Evolutionary conservation across 1,140 invertebrate species (phyloP).

Genomic region (Dinothrombium tinctorium): DNA sequence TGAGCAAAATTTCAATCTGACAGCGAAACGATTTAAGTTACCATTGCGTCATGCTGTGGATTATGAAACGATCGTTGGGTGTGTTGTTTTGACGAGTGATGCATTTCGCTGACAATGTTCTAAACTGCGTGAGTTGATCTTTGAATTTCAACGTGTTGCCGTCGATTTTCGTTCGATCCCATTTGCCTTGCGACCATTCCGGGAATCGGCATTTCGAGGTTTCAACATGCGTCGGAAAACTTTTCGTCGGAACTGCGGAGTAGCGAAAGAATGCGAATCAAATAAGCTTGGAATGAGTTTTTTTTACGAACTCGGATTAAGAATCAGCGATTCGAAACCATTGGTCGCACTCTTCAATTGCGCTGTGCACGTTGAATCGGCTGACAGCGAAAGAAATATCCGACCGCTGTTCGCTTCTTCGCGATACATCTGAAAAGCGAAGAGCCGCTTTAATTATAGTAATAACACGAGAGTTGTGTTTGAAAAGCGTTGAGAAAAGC

Average conservation of each 20-base stretch:
- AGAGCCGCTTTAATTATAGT: no score
- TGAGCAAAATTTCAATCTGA: background rate
- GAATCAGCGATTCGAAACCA: slow-evolving; percentile 33
- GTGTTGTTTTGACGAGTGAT: slow-evolving; percentile 16
- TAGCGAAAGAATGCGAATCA: no score
- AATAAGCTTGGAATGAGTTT: background rate
- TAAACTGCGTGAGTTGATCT: slow-evolving; percentile 33
- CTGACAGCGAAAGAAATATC: slow-evolving; percentile 36
- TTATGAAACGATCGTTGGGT: slow-evolving; percentile 25
- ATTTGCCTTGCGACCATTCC: slow-evolving; percentile 36
- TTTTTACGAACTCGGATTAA: slow-evolving; percentile 22
- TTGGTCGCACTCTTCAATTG: slow-evolving; percentile 30
- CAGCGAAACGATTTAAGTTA: slow-evolving; percentile 11
- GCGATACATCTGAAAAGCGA: slow-evolving; percentile 24
- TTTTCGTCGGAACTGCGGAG: no score
- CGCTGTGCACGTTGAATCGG: slow-evolving; percentile 37
- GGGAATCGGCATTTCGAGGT: slow-evolving; percentile 28
- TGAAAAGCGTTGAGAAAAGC: no score
- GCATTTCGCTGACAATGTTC: slow-evolving; percentile 35
- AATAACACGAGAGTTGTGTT: no score
- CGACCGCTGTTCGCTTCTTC: slow-evolving; percentile 29
- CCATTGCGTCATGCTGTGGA: slow-evolving; percentile 31
- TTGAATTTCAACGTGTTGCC: slow-evolving; percentile 34
- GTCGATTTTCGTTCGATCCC: slow-evolving; percentile 33
- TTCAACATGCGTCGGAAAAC: slow-evolving; percentile 11